Conservation (phyloP, 2,888 invertebrate genomes). For the Meteorus colon region DNA sequence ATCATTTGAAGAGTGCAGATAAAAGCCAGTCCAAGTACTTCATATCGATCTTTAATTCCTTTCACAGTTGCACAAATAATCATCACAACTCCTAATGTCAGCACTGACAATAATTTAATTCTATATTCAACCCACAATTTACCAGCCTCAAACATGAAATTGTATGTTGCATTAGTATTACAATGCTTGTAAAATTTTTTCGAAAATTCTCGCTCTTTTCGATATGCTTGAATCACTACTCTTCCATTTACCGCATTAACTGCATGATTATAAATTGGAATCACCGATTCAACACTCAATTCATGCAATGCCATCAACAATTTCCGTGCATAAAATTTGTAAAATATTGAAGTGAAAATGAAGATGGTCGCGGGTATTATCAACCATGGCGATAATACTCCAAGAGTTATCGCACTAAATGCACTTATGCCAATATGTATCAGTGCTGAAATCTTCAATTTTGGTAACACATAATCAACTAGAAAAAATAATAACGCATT, state of each 20-base stretch:
- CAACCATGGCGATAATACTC: slow-evolving; percentile 74
- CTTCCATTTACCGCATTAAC: slow-evolving; percentile 58
- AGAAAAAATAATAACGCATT: slow-evolving; percentile 49
- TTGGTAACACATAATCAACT: slow-evolving; percentile 76
- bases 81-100: slow-evolving; percentile 50
- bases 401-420: slow-evolving; percentile 73
- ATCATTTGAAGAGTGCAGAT: slow-evolving; percentile 58
- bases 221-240: slow-evolving; percentile 60
- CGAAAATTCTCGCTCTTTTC: slow-evolving; percentile 59
- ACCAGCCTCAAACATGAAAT: slow-evolving; percentile 60
- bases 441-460: slow-evolving; percentile 75
- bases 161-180: slow-evolving; percentile 57
- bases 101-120: slow-evolving; percentile 56
- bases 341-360: slow-evolving; percentile 65
- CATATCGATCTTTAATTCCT: slow-evolving; percentile 50
- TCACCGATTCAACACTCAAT: slow-evolving; percentile 55
- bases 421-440: slow-evolving; percentile 75
- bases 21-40: slow-evolving; percentile 56
- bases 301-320: slow-evolving; percentile 56
- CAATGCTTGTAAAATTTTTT: slow-evolving; percentile 61
- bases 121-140: slow-evolving; percentile 60
- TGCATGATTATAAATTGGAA: slow-evolving; percentile 58
- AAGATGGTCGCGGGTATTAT: slow-evolving; percentile 73
- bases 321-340: slow-evolving; percentile 70
- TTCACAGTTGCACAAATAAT: slow-evolving; percentile 52